phyloP scores from a whole-genome alignment of 2,888 invertebrate species.

The Argyra leucocephala region DNA sequence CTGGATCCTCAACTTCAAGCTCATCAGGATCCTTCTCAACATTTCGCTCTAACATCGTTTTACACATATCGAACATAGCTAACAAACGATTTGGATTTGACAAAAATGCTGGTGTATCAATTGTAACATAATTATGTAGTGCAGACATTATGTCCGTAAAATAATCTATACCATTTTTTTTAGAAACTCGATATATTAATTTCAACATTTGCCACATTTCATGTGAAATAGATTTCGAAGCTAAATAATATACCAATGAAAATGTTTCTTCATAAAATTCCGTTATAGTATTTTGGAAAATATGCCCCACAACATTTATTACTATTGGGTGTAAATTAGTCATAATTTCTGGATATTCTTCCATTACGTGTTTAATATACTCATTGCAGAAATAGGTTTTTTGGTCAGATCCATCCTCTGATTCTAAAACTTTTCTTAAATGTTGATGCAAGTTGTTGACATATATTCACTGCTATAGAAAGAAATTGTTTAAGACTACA shows the following conservation, averaged over 20 bases:
- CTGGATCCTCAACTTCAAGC: constrained; percentile 72
- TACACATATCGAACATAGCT: constrained; percentile 91
- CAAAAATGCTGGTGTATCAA: constrained; percentile 88
- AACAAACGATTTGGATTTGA: constrained; percentile 80
- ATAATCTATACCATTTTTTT: constrained; percentile 90
- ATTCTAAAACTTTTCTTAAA: constrained; percentile 67
- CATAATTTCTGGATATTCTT: constrained; percentile 70
- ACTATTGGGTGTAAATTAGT: constrained; percentile 84
- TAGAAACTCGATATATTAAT: constrained; percentile 76
- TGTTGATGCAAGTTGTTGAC: constrained; percentile 79
- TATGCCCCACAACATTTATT: constrained; percentile 77
- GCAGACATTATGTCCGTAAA: constrained; percentile 99
- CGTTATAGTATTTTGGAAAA: constrained; percentile 72
- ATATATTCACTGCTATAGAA: constrained; percentile 91
- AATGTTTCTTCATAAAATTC: constrained; percentile 98
- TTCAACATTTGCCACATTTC: constrained; percentile 96
- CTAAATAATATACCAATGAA: constrained; percentile 83
- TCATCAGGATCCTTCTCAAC: constrained; percentile 80
- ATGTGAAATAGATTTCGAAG: constrained; percentile 74
- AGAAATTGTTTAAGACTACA: constrained; percentile 78
- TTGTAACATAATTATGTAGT: constrained; percentile 92
- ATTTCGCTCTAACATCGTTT: constrained; percentile 61
- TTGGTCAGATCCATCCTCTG: constrained; percentile 83
- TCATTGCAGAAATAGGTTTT: constrained; percentile 94
- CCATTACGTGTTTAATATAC: constrained; percentile 94